phyloP scores from a whole-genome alignment of 2,797 vertebrate species.

The Anas capensis region DNA sequence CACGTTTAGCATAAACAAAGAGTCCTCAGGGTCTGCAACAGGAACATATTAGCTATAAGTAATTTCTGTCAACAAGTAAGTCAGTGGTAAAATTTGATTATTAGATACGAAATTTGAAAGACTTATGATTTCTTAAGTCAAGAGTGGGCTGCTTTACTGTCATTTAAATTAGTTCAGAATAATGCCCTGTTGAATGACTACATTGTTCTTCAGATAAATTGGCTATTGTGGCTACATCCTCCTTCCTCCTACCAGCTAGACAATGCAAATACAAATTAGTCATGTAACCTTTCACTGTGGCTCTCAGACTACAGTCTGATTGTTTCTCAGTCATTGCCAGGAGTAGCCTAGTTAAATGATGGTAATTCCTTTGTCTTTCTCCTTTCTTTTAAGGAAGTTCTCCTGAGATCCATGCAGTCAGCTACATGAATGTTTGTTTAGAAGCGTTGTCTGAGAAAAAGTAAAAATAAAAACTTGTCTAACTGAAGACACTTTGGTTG shows the following conservation, averaged over 20 bases:
- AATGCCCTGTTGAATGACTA: conserved; percentile 45
- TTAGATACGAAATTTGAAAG: conserved; percentile 30
- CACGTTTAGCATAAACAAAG: conserved; percentile 71
- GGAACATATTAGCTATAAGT: conserved; percentile 58
- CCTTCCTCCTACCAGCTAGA: conserved; percentile 47
- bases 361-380: not conserved
- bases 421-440: not conserved
- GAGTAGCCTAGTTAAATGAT: not conserved
- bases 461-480: not conserved
- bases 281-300: conserved; percentile 8
- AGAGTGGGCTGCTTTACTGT: conserved; percentile 19
- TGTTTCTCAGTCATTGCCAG: not conserved
- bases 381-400: not conserved
- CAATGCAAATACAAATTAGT: conserved; percentile 59
- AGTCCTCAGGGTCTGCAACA: conserved; percentile 64
- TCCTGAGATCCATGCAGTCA: not conserved
- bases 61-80: conserved; percentile 66
- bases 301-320: not conserved
- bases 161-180: conserved; percentile 33
- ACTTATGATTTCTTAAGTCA: conserved; percentile 44
- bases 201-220: conserved; percentile 61
- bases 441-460: not conserved
- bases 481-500: not conserved
- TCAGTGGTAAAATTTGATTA: conserved; percentile 35
- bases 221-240: conserved; percentile 51